Base-by-base conservation (phyloP, 2,888 invertebrate genomes). In the Mythimna impura region DNA sequence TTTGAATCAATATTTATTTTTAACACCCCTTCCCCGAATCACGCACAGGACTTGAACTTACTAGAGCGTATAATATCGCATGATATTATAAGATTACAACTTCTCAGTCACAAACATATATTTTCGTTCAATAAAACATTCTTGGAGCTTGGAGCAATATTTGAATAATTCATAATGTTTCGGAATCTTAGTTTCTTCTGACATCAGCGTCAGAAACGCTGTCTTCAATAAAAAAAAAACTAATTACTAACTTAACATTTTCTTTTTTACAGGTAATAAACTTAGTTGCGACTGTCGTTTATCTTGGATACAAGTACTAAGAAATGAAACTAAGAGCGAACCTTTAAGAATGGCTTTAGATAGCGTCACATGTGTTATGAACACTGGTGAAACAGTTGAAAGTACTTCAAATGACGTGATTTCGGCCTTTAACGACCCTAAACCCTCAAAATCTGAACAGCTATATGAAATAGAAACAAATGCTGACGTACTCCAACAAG, bases 221-320 rank as follows among this genome's bases (percentile, higher is more conserved):
- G 9, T n/a, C 47, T 17, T 47, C 47, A 47, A 7, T 25, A 12
- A 12, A 55, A 54, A 9, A 22, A 40, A 40, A 40, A 61, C 8
- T 22, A 40, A 61, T 30, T 25, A 60, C 3, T 70, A 52, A 75
- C 30, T 12, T 36, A 40, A 43, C 14, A 52, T 70, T 80, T 78
- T 78, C 52, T 69, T 47, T 47, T 68, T 90, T 84, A 54, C 97
- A 98, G 98, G 98, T 91, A 98, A 98, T 95, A 97, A 97, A 88
- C 97, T 98, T 90, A 96, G 96, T 87, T 98, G 98, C 93, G 98
- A 98, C 94, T 98, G 98, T 89, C 98, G 98, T 63, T 95, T 98
- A 66, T 96, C 97, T 67, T 98, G 98, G 98, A 97, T 98, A 89
- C 97, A 97, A 94, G 95, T 96, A 64, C 94, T 98, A 71, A 96